These are phyloP conservation scores for Arrhopalites spinosus DNA, from an alignment of 2,888 invertebrate genomes.

Conservation along the genomic window DNA sequence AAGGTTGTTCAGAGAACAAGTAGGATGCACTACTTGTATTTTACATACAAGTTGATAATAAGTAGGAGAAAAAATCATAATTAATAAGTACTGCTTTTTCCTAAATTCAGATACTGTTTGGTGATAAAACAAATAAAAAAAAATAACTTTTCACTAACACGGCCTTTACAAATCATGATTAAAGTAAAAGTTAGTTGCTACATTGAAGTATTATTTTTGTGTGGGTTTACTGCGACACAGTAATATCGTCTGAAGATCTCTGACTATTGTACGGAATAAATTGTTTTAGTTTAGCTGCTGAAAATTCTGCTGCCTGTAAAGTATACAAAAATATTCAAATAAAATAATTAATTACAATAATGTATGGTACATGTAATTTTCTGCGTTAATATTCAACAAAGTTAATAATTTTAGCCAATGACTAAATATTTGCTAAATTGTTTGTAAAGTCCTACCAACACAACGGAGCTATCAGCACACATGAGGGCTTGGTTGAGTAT, in stretches of 20 bases:
- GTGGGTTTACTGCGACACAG: slow-evolving; percentile 7
- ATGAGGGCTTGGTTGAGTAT: slow-evolving; percentile 39
- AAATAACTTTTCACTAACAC: too few species aligned
- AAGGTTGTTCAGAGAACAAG: too few species aligned
- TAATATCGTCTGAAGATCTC: neutral
- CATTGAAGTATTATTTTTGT: too few species aligned
- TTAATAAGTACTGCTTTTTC: too few species aligned
- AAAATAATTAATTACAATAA: neutral
- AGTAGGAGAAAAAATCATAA: too few species aligned
- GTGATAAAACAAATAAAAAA: too few species aligned
- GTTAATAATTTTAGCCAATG: neutral
- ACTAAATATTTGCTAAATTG: neutral
- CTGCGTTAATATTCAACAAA: neutral
- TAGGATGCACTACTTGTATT: too few species aligned
- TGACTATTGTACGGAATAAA: slow-evolving; percentile 23
- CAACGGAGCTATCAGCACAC: slow-evolving; percentile 35
- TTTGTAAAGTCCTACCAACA: slow-evolving; percentile 17
- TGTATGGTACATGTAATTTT: neutral
- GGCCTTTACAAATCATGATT: too few species aligned
- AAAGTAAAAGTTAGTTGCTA: too few species aligned
- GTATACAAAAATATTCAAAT: slow-evolving; percentile 11
- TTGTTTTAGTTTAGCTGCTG: slow-evolving; percentile 16
- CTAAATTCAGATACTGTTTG: too few species aligned
- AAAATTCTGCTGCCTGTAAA: slow-evolving; percentile 47
- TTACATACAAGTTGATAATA: too few species aligned